Base-by-base conservation (phyloP, 2,888 invertebrate genomes). In the Ophion slaviceki region DNA sequence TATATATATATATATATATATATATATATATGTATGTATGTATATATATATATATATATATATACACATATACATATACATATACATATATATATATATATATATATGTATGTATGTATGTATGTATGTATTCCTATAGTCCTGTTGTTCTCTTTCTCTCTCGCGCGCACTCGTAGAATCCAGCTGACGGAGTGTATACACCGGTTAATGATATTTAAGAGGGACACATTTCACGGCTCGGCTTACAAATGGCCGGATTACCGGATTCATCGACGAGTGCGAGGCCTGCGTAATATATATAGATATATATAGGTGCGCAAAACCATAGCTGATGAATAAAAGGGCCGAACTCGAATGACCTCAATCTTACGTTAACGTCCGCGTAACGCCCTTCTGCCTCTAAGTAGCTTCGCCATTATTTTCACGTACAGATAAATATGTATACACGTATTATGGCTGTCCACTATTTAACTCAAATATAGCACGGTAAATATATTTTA, bases 241-340 rank as follows among this genome's bases (percentile, higher is more conserved):
- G 88, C 89, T 91, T 90, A 91, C 89, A 91, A 92, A 92, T 92
- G 89, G 88, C 88, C 89, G 90, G 92, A 93, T 93, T 92, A 93
- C 87, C 81, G 83, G 89, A 91, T 91, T 82, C 82, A 82, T 87
- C 88, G 71, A 81, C 89, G 86, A 88, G 88, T 88, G 83, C 87
- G 79, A 79, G 76, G 71, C 67, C 75, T 80, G 40, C 53, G 59
- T 70, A 17, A 45, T 81, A 32, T 66, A 68, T 47, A 40, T 70
- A 40, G 40, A 66, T 67, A 66, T 66, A 64, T 32, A 66, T 71
- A 36, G 32, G 20, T n/a, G n/a, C 2, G n/a, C 11, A 67, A 17
- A 66, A 28, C 11, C 4, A 28, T 28, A 8, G 62, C 17, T 62
- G 45, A 20, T 17, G 17, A 45, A 28, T 28, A 24, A 28, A 75